Base-by-base conservation (phyloP, 2,113 vertebrate genomes). In the Thunnus thynnus region DNA sequence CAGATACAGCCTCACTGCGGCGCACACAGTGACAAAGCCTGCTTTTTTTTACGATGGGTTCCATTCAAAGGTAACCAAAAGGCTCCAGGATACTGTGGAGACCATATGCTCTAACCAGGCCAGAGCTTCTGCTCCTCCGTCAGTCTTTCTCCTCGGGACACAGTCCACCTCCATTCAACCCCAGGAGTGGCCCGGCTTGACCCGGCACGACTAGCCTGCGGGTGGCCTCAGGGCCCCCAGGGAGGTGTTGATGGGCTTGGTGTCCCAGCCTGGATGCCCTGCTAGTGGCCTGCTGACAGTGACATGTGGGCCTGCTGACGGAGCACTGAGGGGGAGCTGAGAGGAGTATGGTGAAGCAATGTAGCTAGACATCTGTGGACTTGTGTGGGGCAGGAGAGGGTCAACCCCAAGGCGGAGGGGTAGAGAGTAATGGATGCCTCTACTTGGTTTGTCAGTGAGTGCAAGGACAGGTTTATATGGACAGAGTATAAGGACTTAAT, bases 251-350 rank as follows among this genome's bases (percentile, higher is more conserved):
- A 92, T 87, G 80, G 75, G 80, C 58, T 86, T 22, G 48, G 66
- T 79, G 63, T 75, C 58, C 76, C 71, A 56, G 74, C 69, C 63
- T 65, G 64, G 71, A 56, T 44, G 75, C 61, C 57, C 72, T 73
- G 67, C 58, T 12, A 62, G 67, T 13, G 10, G 73, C 80, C 71
- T 41, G 78, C 78, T 90, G 89, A 90, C 89, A 87, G 74, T 79
- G 82, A 90, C 91, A 91, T 82, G 89, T 86, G 86, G 85, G 72
- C 57, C 70, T 72, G 80, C 86, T 90, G 86, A 90, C 73, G 44
- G 48, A 78, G 86, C 78, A 82, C 41, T 0, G 25, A 48, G 70
- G 25, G 67, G 63, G 69, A 60, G 54, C 67, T 13, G n/a, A 48
- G 76, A 30, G 54, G 50, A 60, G 74, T 25, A 63, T 2, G 25